phyloP scores from a whole-genome alignment of 1,140 invertebrate genomes.

The Hermetia illucens region DNA sequence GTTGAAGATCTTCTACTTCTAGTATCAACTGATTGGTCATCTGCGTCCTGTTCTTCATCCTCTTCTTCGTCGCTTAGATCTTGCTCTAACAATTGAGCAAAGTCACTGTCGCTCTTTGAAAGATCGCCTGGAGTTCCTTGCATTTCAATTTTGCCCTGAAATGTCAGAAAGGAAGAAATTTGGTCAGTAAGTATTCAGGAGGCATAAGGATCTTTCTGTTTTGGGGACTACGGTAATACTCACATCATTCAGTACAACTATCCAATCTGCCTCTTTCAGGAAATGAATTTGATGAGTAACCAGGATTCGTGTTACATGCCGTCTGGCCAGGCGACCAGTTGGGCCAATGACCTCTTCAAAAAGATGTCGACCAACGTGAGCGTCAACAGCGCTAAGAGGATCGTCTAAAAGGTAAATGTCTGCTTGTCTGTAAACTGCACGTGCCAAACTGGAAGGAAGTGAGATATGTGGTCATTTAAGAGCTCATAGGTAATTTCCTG shows the following conservation, averaged over 20 bases:
- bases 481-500: no score
- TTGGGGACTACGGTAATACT: no score
- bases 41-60: neutral
- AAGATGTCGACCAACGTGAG: conserved; percentile 63
- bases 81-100: conserved; percentile 33
- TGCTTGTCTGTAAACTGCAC: conserved; percentile 37
- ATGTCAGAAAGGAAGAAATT: conserved; percentile 20
- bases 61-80: conserved; percentile 6
- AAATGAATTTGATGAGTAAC: conserved; percentile 56
- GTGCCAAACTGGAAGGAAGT: conserved; percentile 39
- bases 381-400: conserved; percentile 68
- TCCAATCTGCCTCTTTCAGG: conserved; percentile 56
- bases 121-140: conserved; percentile 50
- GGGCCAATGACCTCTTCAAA: conserved; percentile 49
- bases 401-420: conserved; percentile 72
- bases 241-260: conserved; percentile 54
- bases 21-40: neutral
- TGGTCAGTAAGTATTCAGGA: neutral
- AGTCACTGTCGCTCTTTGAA: conserved; percentile 43
- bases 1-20: neutral
- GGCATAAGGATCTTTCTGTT: no score
- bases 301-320: conserved; percentile 34
- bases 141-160: conserved; percentile 38
- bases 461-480: no score
- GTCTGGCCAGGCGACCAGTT: conserved; percentile 31